Conservation (phyloP, 2,888 invertebrate species). For the Pyrgus malvae region DNA sequence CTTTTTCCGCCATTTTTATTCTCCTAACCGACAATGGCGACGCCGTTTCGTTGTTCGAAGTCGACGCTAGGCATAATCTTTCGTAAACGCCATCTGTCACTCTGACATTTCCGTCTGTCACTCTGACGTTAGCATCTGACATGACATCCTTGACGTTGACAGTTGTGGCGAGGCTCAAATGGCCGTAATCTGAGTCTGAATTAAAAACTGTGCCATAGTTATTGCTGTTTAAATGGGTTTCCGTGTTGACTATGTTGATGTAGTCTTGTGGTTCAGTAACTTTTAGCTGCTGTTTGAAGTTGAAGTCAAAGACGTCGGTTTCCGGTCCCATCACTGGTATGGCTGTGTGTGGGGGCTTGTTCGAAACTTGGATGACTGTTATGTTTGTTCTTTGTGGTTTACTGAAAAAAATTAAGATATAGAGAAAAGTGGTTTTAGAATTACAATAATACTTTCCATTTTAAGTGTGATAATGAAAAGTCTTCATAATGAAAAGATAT, state of each 20-base stretch:
- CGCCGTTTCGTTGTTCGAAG: constrained; percentile 45
- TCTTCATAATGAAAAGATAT: too few species aligned
- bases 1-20: constrained; percentile 51
- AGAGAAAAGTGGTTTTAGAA: too few species aligned
- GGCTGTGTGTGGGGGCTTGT: constrained; percentile 72
- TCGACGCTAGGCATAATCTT: constrained; percentile 66
- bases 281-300: constrained; percentile 51
- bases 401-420: constrained; percentile 49
- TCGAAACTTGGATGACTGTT: constrained; percentile 84
- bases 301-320: constrained; percentile 61
- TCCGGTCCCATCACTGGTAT: constrained; percentile 63
- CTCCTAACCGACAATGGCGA: constrained; percentile 53
- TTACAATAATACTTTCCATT: too few species aligned
- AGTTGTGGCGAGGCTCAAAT: constrained; percentile 68
- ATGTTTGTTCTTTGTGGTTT: constrained; percentile 67
- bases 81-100: constrained; percentile 54
- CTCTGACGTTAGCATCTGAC: constrained; percentile 53
- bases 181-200: constrained; percentile 63
- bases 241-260: constrained; percentile 70
- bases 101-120: constrained; percentile 43
- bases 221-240: constrained; percentile 41
- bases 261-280: constrained; percentile 45
- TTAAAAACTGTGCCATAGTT: constrained; percentile 63
- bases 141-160: constrained; percentile 48
- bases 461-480: too few species aligned